Evolutionary conservation across 2,888 invertebrate species (phyloP), one percentile per base, ranked within the genome.

Genomic region (Nipponacmea schrenckii): DNA sequence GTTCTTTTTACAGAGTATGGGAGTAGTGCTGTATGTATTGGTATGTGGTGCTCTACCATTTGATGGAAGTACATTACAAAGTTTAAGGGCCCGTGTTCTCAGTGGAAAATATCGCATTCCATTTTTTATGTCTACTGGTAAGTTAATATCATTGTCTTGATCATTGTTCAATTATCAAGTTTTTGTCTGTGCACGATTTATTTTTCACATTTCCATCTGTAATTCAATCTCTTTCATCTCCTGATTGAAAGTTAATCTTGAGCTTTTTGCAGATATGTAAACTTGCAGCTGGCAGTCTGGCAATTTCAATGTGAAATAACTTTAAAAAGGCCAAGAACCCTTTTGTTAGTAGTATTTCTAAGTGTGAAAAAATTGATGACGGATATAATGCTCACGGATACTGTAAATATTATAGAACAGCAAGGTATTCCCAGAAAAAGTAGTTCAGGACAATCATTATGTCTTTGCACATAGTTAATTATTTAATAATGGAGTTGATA

Each of bases 91-190:
- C 68, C 92, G 97, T 78, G 97, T 98, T 76, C 92, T 97, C 68
- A 94, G 95, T 74, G 98, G 98, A 74, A 93, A 96, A 90, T 97
- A 97, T 91, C 92, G 97, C 88, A 96, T 98, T 90, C 98, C 98
- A 72, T 98, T 96, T 91, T 98, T 96, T 91, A 97, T 98, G 96
- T 96, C 96, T 86, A 94, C 95, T 91, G 96, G 96, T 96, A 90
- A 92, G 92, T 86, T n/a, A n/a, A n/a, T n/a, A n/a, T n/a, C n/a
- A n/a, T 31, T 31, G 12, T 15, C 0, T n/a, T 67, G 15, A 20
- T 24, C n/a, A 24, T n/a, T 26, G 10, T 31, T 65, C 27, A 65
- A 12, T 65, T 65, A 65, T 17, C 26, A 20, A 15, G 4, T 67
- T 4, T 20, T 67, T 48, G 5, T 67, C 46, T 39, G 12, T 67